These are phyloP conservation scores for Cardiocondyla obscurior DNA, from an alignment of 1,140 invertebrate genomes.

Conservation along the genomic window DNA sequence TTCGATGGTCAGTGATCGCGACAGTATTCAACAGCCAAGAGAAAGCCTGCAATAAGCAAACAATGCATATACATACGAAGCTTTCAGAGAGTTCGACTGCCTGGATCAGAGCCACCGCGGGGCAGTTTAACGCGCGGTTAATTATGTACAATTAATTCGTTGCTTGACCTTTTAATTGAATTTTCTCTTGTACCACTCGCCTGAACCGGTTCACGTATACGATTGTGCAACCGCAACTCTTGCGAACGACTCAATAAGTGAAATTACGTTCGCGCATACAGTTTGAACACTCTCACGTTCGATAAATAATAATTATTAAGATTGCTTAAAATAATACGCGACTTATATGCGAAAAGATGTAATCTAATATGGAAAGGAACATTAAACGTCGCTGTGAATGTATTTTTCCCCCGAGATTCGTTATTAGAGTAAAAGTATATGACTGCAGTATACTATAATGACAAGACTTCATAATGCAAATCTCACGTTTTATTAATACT, in stretches of 20 bases:
- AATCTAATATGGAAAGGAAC: not conserved
- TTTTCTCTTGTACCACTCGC: conserved; percentile 30
- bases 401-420: not conserved
- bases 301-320: not conserved
- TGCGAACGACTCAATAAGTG: not conserved
- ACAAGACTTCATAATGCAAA: not conserved
- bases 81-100: conserved; percentile 51
- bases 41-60: conserved; percentile 31
- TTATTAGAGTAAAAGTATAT: not conserved
- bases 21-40: conserved; percentile 31
- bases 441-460: not conserved
- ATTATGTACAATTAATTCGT: conserved; percentile 71
- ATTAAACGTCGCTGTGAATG: not conserved
- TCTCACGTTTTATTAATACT: not conserved
- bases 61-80: conserved; percentile 39
- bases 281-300: not conserved
- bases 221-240: conserved; percentile 8
- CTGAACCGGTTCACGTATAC: not conserved
- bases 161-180: conserved; percentile 69
- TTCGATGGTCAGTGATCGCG: not conserved
- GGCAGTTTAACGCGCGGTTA: conserved; percentile 63
- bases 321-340: too few relatives aligned
- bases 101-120: not conserved
- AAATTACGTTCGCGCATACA: not conserved
- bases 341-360: not conserved